A percentile compares a stretch with the other conserved stretches of the same genome.
Conservation (phyloP, 2,888 invertebrate species). For the Plagiodera versicolora region DNA sequence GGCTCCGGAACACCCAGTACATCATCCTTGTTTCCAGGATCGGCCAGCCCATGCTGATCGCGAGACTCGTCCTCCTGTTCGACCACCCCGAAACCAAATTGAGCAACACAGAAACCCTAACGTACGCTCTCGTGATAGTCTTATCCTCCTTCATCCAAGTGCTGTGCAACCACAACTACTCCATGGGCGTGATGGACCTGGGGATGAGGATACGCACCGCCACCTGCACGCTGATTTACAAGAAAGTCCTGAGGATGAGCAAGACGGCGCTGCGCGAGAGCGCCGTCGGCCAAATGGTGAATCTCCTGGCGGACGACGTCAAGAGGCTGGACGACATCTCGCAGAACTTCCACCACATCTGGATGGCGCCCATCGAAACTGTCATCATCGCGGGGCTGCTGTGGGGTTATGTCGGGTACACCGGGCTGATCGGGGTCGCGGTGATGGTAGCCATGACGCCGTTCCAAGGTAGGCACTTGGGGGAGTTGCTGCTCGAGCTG, state of each 20-base stretch:
- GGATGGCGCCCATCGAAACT: constrained; percentile 69
- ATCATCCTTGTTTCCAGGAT: constrained; percentile 32
- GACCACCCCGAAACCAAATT: constrained; percentile 53
- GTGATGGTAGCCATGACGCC: constrained; percentile 48
- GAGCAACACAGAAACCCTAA: constrained; percentile 64
- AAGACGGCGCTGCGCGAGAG: constrained; percentile 35
- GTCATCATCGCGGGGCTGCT: constrained; percentile 60
- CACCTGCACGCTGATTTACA: constrained; percentile 79
- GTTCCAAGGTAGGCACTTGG: constrained; percentile 45
- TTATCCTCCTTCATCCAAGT: constrained; percentile 48
- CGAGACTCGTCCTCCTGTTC: constrained; percentile 63
- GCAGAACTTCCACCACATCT: constrained; percentile 76
- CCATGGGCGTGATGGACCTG: constrained; percentile 78
- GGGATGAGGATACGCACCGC: constrained; percentile 84
- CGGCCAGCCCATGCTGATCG: constrained; percentile 37
- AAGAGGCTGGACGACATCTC: constrained; percentile 79
- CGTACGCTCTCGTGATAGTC: constrained; percentile 74
- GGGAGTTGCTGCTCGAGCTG: too few relatives aligned
- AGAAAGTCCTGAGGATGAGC: constrained; percentile 47
- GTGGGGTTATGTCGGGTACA: constrained; percentile 50
- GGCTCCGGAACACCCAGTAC: too few relatives aligned
- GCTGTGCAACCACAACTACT: constrained; percentile 72
- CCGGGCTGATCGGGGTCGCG: constrained; percentile 51
- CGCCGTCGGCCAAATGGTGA: constrained; percentile 40
- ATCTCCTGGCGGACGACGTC: constrained; percentile 55